Conservation (phyloP, 2,113 vertebrate species). For the Crotalus horridus region DNA sequence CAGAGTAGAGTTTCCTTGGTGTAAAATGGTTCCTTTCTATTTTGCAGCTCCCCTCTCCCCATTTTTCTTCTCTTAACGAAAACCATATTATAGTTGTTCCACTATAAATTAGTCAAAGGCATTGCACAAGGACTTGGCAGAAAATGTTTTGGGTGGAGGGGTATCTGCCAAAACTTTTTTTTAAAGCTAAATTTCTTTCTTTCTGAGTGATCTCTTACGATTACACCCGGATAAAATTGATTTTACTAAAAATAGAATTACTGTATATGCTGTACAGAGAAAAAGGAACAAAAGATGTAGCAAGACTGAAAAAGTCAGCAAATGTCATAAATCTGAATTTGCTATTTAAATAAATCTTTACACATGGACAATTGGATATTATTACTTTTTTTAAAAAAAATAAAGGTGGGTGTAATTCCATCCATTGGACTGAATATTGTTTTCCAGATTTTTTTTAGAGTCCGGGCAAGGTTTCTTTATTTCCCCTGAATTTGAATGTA, state of each 20-base stretch:
- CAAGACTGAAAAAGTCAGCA: not conserved
- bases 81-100: not conserved
- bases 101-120: not conserved
- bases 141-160: not conserved
- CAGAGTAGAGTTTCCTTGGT: not conserved
- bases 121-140: not conserved
- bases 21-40: not conserved
- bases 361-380: not conserved
- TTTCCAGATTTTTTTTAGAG: not conserved
- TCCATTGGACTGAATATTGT: slow-evolving; percentile 10
- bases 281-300: not conserved
- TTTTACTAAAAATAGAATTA: not conserved
- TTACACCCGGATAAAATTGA: not conserved
- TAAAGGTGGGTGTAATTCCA: not conserved
- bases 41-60: not conserved
- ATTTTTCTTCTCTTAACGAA: not conserved
- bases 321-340: not conserved
- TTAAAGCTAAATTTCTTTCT: not conserved
- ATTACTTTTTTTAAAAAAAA: not conserved
- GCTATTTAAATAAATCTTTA: not conserved
- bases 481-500: not conserved
- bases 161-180: not conserved
- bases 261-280: not conserved
- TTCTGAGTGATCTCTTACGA: not conserved
- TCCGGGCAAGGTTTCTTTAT: not conserved